Percentiles rank a stretch among this genome's conserved stretches.
These are phyloP conservation scores for Rotaria magnacalcarata DNA, from an alignment of 2,888 invertebrate genomes.

Conservation along the genomic window DNA sequence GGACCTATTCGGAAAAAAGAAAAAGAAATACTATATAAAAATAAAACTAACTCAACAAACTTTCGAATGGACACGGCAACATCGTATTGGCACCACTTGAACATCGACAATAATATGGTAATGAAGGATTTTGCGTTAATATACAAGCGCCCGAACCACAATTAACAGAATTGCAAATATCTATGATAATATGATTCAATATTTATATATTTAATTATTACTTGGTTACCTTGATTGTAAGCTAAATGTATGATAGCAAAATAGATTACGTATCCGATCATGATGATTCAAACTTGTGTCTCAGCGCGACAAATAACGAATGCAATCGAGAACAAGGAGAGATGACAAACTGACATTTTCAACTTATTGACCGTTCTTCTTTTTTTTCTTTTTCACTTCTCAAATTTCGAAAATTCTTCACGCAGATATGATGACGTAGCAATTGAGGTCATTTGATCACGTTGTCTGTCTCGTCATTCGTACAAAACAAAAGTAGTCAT, in stretches of 20 bases:
- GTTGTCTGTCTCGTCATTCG: conserved; percentile 8
- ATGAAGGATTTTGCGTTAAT: conserved; percentile 39
- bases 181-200: neutral
- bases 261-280: neutral
- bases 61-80: conserved; percentile 42
- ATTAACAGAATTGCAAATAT: conserved; percentile 31
- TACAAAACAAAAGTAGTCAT: neutral
- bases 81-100: conserved; percentile 40
- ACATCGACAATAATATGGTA: conserved; percentile 45
- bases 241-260: neutral
- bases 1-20: neutral
- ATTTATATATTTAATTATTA: neutral
- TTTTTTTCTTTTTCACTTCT: neutral
- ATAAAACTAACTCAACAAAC: neutral
- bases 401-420: neutral
- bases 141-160: conserved; percentile 44
- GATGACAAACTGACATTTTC: neutral
- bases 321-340: neutral
- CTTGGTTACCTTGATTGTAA: neutral
- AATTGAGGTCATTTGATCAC: conserved; percentile 1
- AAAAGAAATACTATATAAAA: too few species aligned
- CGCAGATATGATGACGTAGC: neutral
- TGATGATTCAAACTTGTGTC: neutral
- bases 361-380: neutral
- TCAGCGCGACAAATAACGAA: neutral